Evolutionary conservation across 2,797 vertebrate species (phyloP), one percentile per base, ranked within the genome.

Genomic region (Linurgus olivaceus): DNA sequence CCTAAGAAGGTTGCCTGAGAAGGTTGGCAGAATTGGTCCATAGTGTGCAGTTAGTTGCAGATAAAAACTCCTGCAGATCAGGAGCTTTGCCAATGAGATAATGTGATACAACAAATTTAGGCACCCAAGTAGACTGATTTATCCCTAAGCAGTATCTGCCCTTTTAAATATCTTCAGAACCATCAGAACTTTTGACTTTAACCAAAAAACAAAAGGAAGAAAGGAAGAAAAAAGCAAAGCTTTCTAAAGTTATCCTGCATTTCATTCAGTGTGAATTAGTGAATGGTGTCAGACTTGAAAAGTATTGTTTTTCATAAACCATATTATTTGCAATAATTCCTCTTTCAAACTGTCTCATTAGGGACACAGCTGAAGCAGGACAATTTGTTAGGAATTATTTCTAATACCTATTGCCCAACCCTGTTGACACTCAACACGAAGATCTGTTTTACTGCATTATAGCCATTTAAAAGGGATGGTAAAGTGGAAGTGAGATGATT

Each of bases 41-140:
- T 0, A 37, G 75, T 50, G 78, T 63, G 68, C 78, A 91, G 82
- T 87, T 82, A 92, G 73, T 24, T 80, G 47, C 45, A 38, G 68
- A 71, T 52, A 77, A 71, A 90, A 94, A 80, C 59, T 61, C 65
- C 28, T 74, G 54, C 45, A 57, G 66, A n/a, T 52, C 31, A 57
- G 91, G 87, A 93, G 58, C n/a, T 67, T 75, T 79, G 71, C 84
- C 89, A 89, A 63, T 20, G 48, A 59, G 35, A 76, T 68, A 73
- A 88, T 40, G 33, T 61, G 67, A 92, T 71, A 50, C 79, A 63
- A 75, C 0, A 0, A 40, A 72, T 73, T 59, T 15, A 57, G 63
- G 44, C 7, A 4, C 71, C 79, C 55, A 24, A 44, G 28, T 35
- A 72, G 75, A 13, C 44, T 26, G 50, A 89, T 89, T 59, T 93